Evolutionary conservation across 2,888 invertebrate genomes (phyloP).

Genomic region (Malthinus flaveolus): DNA sequence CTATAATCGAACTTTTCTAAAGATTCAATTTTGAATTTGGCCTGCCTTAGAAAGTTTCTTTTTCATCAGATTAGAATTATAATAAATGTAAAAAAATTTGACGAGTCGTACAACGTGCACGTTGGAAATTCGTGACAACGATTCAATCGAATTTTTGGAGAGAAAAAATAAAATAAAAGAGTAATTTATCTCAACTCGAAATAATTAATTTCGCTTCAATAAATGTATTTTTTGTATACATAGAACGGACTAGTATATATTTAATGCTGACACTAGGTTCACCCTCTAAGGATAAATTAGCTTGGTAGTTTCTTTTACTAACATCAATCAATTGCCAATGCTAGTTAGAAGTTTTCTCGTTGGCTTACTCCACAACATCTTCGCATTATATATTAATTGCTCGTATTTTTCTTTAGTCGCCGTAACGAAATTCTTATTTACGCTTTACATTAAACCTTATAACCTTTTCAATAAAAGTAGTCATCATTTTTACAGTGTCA

Average conservation of each 20-base stretch:
- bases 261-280: constrained; percentile 6
- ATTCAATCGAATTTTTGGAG: too few relatives aligned
- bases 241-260: background rate
- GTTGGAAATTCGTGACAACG: too few relatives aligned
- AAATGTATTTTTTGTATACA: constrained; percentile 2
- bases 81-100: too few relatives aligned
- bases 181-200: too few relatives aligned
- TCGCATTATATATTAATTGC: constrained; percentile 8
- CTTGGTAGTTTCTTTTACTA: constrained; percentile 6
- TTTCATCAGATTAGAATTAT: too few relatives aligned
- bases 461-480: constrained; percentile 1
- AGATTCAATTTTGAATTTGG: constrained; percentile 22
- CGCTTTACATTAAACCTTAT: constrained; percentile 2
- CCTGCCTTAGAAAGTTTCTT: too few relatives aligned
- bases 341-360: constrained; percentile 7
- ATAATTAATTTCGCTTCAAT: background rate
- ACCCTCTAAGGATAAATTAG: constrained; percentile 6
- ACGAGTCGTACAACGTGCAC: too few relatives aligned
- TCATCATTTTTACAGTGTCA: background rate
- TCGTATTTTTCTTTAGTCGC: constrained; percentile 7
- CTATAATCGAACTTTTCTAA: constrained; percentile 18
- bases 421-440: background rate
- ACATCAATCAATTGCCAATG: constrained; percentile 7
- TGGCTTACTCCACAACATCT: constrained; percentile 4
- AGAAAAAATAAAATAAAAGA: too few relatives aligned